phyloP scores from a whole-genome alignment of 2,113 vertebrate genomes.

The Erythrolamprus reginae region DNA sequence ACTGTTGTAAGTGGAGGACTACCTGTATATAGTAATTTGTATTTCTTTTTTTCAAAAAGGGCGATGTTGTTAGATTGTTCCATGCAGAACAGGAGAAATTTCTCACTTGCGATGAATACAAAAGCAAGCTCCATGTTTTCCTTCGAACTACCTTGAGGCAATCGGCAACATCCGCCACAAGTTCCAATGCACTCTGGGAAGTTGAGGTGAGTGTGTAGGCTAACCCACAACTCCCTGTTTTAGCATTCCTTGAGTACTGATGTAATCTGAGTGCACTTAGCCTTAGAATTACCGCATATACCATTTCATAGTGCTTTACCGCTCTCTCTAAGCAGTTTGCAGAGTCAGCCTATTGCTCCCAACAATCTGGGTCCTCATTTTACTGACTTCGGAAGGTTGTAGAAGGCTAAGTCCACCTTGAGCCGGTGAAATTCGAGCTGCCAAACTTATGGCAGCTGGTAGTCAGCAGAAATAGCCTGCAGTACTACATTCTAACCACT shows the following conservation, averaged over 20 bases:
- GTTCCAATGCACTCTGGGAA: conserved; percentile 97
- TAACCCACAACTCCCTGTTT: neutral
- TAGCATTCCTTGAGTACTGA: neutral
- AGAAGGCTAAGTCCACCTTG: too few relatives aligned
- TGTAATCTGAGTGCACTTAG: neutral
- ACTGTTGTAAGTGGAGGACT: too few relatives aligned
- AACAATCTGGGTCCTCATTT: too few relatives aligned
- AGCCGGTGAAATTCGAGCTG: too few relatives aligned
- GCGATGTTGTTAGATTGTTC: conserved; percentile 92
- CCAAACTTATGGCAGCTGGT: too few relatives aligned
- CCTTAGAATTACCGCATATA: too few relatives aligned
- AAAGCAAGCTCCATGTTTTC: conserved; percentile 87
- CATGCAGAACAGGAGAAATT: conserved; percentile 98
- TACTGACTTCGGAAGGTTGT: too few relatives aligned
- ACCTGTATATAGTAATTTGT: neutral
- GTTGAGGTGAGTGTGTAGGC: conserved; percentile 80
- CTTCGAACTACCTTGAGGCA: conserved; percentile 91
- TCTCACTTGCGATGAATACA: conserved; percentile 94
- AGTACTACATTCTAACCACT: too few relatives aligned
- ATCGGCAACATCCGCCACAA: conserved; percentile 93
- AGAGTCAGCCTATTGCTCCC: too few relatives aligned
- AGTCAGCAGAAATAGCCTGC: too few relatives aligned
- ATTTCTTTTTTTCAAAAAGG: conserved; percentile 59
- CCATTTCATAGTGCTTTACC: too few relatives aligned
- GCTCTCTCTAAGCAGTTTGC: too few relatives aligned